Base-by-base conservation (phyloP, 2,888 invertebrate species). In the Eupelmus urozonus region DNA sequence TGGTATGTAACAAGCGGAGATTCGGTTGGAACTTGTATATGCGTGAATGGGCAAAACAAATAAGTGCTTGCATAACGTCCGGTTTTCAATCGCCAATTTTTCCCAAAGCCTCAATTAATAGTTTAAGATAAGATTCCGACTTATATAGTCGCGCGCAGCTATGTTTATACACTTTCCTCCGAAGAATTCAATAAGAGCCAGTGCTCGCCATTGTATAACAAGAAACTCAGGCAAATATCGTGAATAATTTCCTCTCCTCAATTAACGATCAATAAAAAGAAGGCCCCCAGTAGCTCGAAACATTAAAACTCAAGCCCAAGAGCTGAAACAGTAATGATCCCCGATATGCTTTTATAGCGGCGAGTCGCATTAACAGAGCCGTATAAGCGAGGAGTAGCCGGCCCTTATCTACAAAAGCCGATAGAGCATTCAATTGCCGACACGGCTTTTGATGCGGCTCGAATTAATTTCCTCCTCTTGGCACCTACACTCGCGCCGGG, bases 351-450 rank as follows among this genome's bases (percentile, higher is more conserved):
- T 51, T 18, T 51, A 51, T 18, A 20, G 20, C 9, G 2, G n/a
- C 51, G 18, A 3, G 9, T 9, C 3, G 27, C 29, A 59, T 29
- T 59, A 59, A 59, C 27, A 29, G 59, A 16, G 59, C 23, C 11
- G 29, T 13, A n/a, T n/a, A 29, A 18, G 13, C 2, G 9, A 34
- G 9, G 9, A 34, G 34, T 5, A 13, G 9, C 16, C 45, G 9
- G 7, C 29, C 7, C 59, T 59, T 59, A 59, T 59, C 63, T 65
- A 16, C 9, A 5, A 13, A n/a, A n/a, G 23, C 2, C 23, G 42
- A 42, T 55, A 55, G 62, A 34, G 62, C 62, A 25, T 45, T 65
- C 49, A 49, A 25, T 65, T 49, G 49, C 25, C 63, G 9, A 65
- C 45, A 42, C n/a, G 16, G 25, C 23, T 65, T 49, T 65, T 49